Percentiles rank a stretch among this genome's conserved stretches.
phyloP scores from a whole-genome alignment of 2,888 invertebrate species.

The Xestia sexstrigata region DNA sequence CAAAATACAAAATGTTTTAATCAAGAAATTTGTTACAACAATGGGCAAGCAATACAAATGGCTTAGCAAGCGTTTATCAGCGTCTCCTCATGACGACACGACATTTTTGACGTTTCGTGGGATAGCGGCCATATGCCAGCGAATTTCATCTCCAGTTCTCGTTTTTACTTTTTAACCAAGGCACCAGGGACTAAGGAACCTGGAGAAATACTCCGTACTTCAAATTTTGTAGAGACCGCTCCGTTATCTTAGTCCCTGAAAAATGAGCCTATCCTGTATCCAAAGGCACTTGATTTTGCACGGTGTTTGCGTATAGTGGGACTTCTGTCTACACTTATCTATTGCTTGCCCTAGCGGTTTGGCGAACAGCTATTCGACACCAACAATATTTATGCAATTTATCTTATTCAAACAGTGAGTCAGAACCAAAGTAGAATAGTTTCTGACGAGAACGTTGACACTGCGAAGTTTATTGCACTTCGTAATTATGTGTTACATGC shows the following conservation, averaged over 20 bases:
- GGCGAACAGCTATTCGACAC: conserved; percentile 71
- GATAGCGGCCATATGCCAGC: neutral
- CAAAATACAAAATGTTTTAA: too few species aligned
- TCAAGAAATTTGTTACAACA: too few species aligned
- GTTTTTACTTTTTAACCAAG: neutral
- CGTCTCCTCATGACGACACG: too few species aligned
- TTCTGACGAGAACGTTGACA: conserved; percentile 81
- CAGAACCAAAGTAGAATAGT: conserved; percentile 66
- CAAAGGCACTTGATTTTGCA: neutral
- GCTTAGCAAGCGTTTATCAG: too few species aligned
- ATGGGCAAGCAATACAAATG: too few species aligned
- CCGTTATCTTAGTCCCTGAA: too few species aligned
- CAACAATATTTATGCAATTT: conserved; percentile 74
- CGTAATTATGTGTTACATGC: conserved; percentile 61
- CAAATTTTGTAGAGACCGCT: too few species aligned
- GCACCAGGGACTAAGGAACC: neutral
- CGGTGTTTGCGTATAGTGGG: neutral
- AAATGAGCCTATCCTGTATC: neutral
- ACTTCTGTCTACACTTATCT: conserved; percentile 24
- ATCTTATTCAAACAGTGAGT: conserved; percentile 81
- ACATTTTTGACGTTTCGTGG: neutral
- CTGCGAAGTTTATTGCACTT: conserved; percentile 82
- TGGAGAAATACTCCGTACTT: neutral
- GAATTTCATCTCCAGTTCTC: neutral
- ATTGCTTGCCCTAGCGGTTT: conserved; percentile 65